Base-by-base conservation (phyloP, 2,797 vertebrate genomes). In the Acanthis flammea region DNA sequence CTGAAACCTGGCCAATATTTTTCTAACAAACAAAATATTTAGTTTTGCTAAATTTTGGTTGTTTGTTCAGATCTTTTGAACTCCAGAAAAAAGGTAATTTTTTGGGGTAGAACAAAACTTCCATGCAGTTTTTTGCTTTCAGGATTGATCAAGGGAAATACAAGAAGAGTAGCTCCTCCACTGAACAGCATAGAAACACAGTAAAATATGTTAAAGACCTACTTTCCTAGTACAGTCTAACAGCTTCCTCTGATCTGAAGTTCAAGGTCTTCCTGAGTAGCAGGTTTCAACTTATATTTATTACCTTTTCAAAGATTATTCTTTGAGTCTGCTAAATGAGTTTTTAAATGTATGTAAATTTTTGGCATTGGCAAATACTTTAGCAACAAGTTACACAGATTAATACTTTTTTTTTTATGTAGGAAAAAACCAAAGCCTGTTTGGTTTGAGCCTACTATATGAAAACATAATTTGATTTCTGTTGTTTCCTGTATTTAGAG, bases 381-480 rank as follows among this genome's bases (percentile, higher is more conserved):
- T 14, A 71, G 7, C 31, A 92, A 74, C 27, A 63, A 61, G 12
- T 73, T 79, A 7, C 22, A 57, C 7, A 71, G 22, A 74, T 42
- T 86, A 67, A 60, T 79, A 35, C 0, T 37, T 37, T 37, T 37
- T 37, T 35, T 33, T 33, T 68, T 12, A 23, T 44, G 15, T 10
- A 61, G 27, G 7, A 71, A 77, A 76, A 70, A 37, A 21, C 0
- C 55, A n/a, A 85, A 74, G 8, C 6, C 12, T 66, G 2, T 84
- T 82, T 74, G 2, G 14, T 73, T 91, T 82, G 11, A 74, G 65
- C 25, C 4, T 54, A 15, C 8, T 55, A 4, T 39, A 76, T 55
- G 60, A 88, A 86, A 81, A 92, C 2, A 51, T 58, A 66, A 93
- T 83, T 72, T 75, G 24, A 82, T 91, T 92, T 93, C 86, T 51